Evolutionary conservation across 2,888 invertebrate species (phyloP).

Genomic region (Caenorhabditis drosophilae): DNA sequence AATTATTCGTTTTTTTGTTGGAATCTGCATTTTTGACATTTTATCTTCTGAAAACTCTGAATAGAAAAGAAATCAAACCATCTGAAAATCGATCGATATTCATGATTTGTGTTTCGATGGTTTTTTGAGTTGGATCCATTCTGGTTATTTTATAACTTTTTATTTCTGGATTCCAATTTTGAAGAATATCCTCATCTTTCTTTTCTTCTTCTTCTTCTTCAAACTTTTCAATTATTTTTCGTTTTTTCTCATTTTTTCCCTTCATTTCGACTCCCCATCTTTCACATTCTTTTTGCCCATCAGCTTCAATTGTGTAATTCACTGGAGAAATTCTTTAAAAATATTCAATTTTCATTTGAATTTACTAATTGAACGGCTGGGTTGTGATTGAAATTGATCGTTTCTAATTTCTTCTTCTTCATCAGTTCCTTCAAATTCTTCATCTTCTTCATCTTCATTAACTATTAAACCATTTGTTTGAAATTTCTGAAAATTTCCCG

Average conservation of each 20-base stretch:
- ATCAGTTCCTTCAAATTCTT: not conserved
- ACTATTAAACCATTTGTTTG: not conserved
- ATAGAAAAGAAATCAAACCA: too few species aligned
- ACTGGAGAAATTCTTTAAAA: too few species aligned
- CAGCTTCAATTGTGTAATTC: conserved; percentile 26
- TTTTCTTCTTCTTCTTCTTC: not conserved
- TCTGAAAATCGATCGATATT: too few species aligned
- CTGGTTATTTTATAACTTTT: not conserved
- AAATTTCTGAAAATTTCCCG: not conserved
- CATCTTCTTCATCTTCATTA: conserved; percentile 2
- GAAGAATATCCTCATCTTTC: not conserved
- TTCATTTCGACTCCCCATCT: conserved; percentile 17
- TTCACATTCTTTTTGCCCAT: conserved; percentile 14
- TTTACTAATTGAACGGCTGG: too few species aligned
- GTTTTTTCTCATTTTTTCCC: too few species aligned
- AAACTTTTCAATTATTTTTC: not conserved
- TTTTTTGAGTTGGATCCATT: not conserved
- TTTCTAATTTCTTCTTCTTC: not conserved
- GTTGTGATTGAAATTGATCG: too few species aligned
- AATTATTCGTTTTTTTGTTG: too few species aligned
- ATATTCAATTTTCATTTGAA: too few species aligned
- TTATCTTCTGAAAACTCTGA: too few species aligned
- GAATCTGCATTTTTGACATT: too few species aligned
- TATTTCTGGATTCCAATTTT: conserved; percentile 2
- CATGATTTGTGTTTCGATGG: not conserved